Conservation (phyloP, 2,797 vertebrate species). For the Spea hammondii region DNA sequence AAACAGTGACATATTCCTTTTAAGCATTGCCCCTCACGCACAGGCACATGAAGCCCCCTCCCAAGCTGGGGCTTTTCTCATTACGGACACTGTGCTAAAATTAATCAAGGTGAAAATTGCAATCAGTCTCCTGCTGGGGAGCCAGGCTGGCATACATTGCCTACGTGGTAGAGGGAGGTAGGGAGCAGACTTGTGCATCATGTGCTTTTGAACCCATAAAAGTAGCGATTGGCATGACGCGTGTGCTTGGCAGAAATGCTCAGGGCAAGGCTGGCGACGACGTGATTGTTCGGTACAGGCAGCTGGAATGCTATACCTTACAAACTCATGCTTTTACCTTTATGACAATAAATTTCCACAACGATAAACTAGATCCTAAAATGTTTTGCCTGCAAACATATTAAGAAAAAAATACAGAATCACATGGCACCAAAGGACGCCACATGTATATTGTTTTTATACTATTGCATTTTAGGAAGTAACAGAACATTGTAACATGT, state of each 20-base stretch:
- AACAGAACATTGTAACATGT: too few species aligned
- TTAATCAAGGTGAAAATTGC: conserved; percentile 54
- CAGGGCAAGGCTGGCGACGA: neutral
- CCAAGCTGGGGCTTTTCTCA: conserved; percentile 43
- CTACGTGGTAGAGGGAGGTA: conserved; percentile 14
- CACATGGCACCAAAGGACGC: too few species aligned
- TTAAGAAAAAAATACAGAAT: too few species aligned
- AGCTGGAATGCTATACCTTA: too few species aligned
- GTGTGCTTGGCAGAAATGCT: neutral
- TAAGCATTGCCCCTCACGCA: conserved; percentile 23
- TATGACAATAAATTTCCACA: neutral
- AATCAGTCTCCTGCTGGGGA: conserved; percentile 50
- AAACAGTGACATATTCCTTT: conserved; percentile 1
- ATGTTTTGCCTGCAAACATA: too few species aligned
- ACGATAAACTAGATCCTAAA: too few species aligned
- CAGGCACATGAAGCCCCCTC: conserved; percentile 22
- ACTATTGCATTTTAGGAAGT: too few species aligned
- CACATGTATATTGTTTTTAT: too few species aligned
- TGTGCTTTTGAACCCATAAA: conserved; percentile 1
- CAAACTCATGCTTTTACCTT: neutral
- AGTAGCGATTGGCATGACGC: neutral
- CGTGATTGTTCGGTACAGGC: too few species aligned
- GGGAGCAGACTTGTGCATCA: conserved; percentile 9
- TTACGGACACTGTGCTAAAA: conserved; percentile 48
- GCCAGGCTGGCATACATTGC: conserved; percentile 45